Evolutionary conservation across 2,888 invertebrate genomes (phyloP), one percentile per base, ranked within the genome.

Genomic region (Ecliptopera silaceata): DNA sequence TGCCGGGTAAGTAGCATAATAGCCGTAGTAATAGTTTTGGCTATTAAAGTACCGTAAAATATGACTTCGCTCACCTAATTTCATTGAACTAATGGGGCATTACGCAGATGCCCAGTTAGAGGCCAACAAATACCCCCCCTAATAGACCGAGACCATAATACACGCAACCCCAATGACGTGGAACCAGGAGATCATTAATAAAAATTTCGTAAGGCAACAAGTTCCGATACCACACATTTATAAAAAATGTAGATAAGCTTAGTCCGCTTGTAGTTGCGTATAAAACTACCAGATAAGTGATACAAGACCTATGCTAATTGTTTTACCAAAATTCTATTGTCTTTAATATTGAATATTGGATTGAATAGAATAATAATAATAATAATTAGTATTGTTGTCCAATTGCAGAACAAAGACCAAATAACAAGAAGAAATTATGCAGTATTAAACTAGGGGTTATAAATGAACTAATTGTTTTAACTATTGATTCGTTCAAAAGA

Each of bases 141-240:
- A 74, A 73, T 77, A 75, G 67, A 71, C 71, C 71, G 71, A 72
- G 66, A 68, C 72, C 65, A 73, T 70, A 73, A 79, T 79, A 78
- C 72, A 75, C 76, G 71, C 73, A 64, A 68, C 66, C 68, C 70
- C 59, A 63, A 56, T 59, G 53, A 59, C 61, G 60, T 60, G 66
- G 65, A 67, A 60, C 66, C 58, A 45, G 52, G 64, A 64, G 74
- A 80, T 80, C 80, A 80, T 82, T 80, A 80, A 80, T 82, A 80
- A 80, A 81, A 79, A 77, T 78, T 79, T 80, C 71, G 71, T 75
- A 79, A 75, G 79, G 79, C 79, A 81, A 80, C 80, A 80, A 80
- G 80, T 81, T 78, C 69, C 76, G 77, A 50, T 73, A 36, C 36
- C 15, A 8, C 8, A 36, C 15, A 36, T 15, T 26, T 2, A 15